Conservation (phyloP, 2,113 vertebrate genomes). For the Takifugu flavidus region DNA sequence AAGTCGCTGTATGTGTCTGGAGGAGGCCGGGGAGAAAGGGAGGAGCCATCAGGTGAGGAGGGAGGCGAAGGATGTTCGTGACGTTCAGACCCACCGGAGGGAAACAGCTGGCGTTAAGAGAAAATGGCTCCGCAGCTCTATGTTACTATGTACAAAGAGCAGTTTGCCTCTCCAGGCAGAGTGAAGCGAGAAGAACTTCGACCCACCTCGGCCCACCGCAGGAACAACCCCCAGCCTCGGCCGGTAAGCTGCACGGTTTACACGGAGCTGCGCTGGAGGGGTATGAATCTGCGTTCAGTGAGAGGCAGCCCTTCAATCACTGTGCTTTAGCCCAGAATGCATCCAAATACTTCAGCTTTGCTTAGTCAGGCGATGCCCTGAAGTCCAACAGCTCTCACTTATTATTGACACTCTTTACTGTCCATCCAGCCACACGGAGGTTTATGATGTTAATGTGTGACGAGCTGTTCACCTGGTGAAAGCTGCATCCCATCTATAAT, state of each 20-base stretch:
- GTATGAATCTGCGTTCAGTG: neutral
- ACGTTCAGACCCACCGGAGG: conserved; percentile 19
- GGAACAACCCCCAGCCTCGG: conserved; percentile 76
- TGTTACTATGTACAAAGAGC: conserved; percentile 67
- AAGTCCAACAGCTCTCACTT: conserved; percentile 12
- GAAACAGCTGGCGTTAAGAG: conserved; percentile 14
- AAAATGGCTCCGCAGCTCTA: conserved; percentile 65
- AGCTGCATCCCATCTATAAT: conserved; percentile 47
- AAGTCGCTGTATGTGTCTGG: neutral
- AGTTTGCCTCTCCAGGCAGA: conserved; percentile 58
- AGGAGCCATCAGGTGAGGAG: conserved; percentile 47
- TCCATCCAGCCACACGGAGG: conserved; percentile 11
- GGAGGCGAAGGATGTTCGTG: conserved; percentile 32
- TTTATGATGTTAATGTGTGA: conserved; percentile 23
- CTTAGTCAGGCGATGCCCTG: neutral
- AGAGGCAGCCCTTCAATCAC: neutral
- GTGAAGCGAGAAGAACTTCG: conserved; percentile 47
- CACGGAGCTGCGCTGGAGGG: too few relatives aligned
- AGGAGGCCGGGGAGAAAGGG: conserved; percentile 21
- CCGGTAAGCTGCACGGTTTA: conserved; percentile 59
- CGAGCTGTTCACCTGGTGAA: conserved; percentile 37
- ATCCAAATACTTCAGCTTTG: neutral
- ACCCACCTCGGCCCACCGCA: conserved; percentile 70
- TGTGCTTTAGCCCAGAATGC: conserved; percentile 1
- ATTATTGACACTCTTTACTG: conserved; percentile 15